Percentiles rank a stretch among this genome's conserved stretches.
These are phyloP conservation scores for Rhinogobius similis DNA, from an alignment of 2,113 vertebrate genomes.

Conservation along the genomic window DNA sequence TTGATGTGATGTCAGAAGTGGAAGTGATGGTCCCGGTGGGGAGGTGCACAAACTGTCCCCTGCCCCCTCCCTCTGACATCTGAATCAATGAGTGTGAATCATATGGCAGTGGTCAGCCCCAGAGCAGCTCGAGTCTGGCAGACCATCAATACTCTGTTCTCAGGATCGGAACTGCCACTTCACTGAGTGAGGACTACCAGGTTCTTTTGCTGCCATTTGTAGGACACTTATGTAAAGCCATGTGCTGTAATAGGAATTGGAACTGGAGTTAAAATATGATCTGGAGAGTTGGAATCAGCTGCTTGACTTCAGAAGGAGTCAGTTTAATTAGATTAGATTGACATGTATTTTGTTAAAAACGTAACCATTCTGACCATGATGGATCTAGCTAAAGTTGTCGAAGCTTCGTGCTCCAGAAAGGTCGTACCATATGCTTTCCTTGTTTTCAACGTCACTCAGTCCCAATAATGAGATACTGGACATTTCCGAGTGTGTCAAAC, in stretches of 20 bases:
- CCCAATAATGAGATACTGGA: constrained; percentile 56
- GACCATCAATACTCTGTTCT: constrained; percentile 26
- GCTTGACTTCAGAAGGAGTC: not conserved
- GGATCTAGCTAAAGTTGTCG: not conserved
- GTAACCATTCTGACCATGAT: not conserved
- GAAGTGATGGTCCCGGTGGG: constrained; percentile 12
- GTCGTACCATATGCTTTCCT: constrained; percentile 7
- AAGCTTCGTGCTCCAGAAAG: not conserved
- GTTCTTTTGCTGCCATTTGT: not conserved
- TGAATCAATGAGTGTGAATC: constrained; percentile 40
- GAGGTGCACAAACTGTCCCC: constrained; percentile 4
- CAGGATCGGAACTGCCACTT: constrained; percentile 9
- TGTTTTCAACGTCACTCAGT: constrained; percentile 35
- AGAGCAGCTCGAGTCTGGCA: constrained; percentile 6
- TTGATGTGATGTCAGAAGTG: constrained; percentile 11
- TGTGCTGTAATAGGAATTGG: not conserved
- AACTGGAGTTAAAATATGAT: not conserved
- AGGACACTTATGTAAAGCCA: not conserved
- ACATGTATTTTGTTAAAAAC: not conserved
- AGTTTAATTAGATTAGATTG: not conserved
- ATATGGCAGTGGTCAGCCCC: constrained; percentile 17
- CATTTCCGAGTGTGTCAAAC: too few relatives aligned
- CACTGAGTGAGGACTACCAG: constrained; percentile 8
- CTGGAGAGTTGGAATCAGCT: not conserved
- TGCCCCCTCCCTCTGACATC: not conserved